Evolutionary conservation across 2,888 invertebrate genomes (phyloP).

Genomic region (Leptogaster cylindrica): DNA sequence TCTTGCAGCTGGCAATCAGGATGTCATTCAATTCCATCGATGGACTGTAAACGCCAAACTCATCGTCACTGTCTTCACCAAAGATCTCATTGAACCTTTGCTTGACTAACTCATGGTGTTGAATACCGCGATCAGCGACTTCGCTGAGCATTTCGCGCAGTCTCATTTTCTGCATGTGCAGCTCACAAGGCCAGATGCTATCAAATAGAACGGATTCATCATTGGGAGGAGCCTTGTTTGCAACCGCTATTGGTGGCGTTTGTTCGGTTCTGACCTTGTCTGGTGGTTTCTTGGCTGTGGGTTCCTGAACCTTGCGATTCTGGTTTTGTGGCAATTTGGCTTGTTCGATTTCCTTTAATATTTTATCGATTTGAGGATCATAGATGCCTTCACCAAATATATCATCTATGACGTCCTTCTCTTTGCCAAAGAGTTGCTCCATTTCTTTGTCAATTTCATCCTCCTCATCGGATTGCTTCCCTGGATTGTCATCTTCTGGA

Average conservation of each 20-base stretch:
- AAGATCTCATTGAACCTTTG: conserved; percentile 54
- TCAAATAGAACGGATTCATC: conserved; percentile 50
- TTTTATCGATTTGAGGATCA: conserved; percentile 51
- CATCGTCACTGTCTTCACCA: conserved; percentile 59
- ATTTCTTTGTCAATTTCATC: conserved; percentile 54
- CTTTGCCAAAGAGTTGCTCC: conserved; percentile 55
- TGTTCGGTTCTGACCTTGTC: not conserved
- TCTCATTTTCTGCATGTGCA: conserved; percentile 54
- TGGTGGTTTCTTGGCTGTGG: too few species aligned
- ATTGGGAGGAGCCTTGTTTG: not conserved
- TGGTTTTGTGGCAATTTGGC: conserved; percentile 45
- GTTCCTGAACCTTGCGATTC: not conserved
- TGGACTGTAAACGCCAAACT: conserved; percentile 56
- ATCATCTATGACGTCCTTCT: conserved; percentile 54
- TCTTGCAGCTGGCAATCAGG: conserved; percentile 55
- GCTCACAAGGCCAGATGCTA: conserved; percentile 59
- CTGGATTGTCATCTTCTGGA: not conserved
- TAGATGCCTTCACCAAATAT: conserved; percentile 55
- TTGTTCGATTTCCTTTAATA: conserved; percentile 53
- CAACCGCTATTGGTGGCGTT: not conserved
- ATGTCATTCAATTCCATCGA: conserved; percentile 57
- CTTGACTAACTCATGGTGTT: conserved; percentile 53
- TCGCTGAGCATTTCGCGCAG: conserved; percentile 52
- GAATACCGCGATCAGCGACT: conserved; percentile 55
- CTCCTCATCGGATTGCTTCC: conserved; percentile 43